Conservation (phyloP, 2,113 vertebrate genomes). For the Choloepus hoffmanni region DNA sequence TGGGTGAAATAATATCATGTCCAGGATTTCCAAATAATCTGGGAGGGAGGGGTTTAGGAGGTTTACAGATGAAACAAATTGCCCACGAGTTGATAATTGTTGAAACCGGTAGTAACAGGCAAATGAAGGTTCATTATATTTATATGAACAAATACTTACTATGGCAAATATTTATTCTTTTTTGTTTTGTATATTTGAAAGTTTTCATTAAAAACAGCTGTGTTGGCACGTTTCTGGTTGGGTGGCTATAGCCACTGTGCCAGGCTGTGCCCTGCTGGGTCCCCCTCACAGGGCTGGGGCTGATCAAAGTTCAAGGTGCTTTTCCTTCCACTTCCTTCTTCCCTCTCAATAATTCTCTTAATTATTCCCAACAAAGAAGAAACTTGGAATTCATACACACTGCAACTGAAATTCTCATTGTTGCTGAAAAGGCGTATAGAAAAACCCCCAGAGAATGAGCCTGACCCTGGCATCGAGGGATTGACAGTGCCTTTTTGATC, state of each 20-base stretch:
- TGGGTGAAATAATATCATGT: background rate
- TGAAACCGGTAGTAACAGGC: background rate
- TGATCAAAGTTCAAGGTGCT: background rate
- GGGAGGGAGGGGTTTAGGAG: background rate
- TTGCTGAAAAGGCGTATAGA: slow-evolving; percentile 7
- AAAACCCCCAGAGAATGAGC: background rate
- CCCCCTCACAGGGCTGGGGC: background rate
- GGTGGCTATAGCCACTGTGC: background rate
- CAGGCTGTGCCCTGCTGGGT: rapidly evolving
- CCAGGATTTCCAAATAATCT: background rate
- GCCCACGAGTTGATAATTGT: background rate
- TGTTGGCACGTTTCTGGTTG: background rate
- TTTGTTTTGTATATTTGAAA: background rate
- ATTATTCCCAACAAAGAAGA: slow-evolving; percentile 56
- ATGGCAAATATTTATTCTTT: background rate
- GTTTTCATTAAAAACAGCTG: background rate
- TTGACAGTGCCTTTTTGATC: too few relatives aligned
- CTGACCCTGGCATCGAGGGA: too few relatives aligned
- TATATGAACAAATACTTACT: background rate
- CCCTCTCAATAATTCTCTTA: background rate
- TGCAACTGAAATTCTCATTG: background rate
- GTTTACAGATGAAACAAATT: background rate
- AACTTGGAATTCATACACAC: slow-evolving; percentile 49
- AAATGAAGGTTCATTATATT: background rate
- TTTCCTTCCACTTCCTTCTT: background rate